Base-by-base conservation (phyloP, 2,797 vertebrate genomes). In the Anguilla megastoma region DNA sequence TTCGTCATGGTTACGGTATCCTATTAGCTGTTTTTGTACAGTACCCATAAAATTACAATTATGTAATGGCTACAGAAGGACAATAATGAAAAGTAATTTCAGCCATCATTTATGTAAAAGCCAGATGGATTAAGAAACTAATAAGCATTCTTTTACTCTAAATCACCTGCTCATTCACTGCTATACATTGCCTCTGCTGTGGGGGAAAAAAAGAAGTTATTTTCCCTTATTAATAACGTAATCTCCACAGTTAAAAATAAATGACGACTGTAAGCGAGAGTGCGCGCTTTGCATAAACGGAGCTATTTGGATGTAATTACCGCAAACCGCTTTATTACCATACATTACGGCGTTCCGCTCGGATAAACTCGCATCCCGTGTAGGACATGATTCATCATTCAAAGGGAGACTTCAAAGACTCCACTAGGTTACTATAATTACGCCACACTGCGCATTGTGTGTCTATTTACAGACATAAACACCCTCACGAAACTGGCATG, bases 281-380 rank as follows among this genome's bases (percentile, higher is more conserved):
- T 21, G 69, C 14, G 14, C 14, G 33, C 14, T 33, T 36, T 76
- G 30, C 71, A 76, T 76, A 33, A 41, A 80, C 14, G 6, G 36
- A 48, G 76, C 18, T 21, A 24, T 80, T 80, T 80, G 76, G 7
- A 24, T 80, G 76, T 80, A 80, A 45, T 76, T 76, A 76, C 12
- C 76, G 21, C 36, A 18, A 45, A 48, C 76, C 1, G 30, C 41
- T 48, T 80, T 7, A 48, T 80, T 80, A 24, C 76, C 36, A 45
- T 80, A 21, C 33, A 45, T 24, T 45, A 45, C 10, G 41, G 5
- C 21, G 5, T 48, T 48, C 18, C 48, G 76, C 41, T 80, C 48
- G 30, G 2, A 41, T 45, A 48, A 16, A 80, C 76, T 41, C 33
- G 3, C 76, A 80, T 80, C 3, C 76, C 36, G 14, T 79, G 33